Percentiles rank a stretch among this genome's conserved stretches.
Evolutionary conservation across 2,113 vertebrate genomes (phyloP).

Genomic region (Poecilia latipinna): DNA sequence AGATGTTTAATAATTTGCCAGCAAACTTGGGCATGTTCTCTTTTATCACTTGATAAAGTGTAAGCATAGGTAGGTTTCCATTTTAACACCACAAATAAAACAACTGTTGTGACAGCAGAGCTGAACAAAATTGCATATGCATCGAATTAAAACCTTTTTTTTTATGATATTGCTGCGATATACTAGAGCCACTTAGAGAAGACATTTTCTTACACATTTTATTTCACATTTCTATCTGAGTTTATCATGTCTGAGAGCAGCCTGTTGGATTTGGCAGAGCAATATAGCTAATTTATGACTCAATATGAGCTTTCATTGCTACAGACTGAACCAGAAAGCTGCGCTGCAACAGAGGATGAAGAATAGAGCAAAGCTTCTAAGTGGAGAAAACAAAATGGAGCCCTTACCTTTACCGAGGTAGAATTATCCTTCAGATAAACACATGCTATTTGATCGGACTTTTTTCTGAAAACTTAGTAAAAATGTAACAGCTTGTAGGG

Average conservation of each 20-base stretch:
- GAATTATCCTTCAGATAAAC: slow-evolving; percentile 8
- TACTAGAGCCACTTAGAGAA: background rate
- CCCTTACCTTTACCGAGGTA: background rate
- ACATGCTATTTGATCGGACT: background rate
- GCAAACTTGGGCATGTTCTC: background rate
- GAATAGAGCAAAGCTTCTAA: slow-evolving; percentile 53
- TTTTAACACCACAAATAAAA: background rate
- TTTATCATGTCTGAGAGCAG: slow-evolving; percentile 59
- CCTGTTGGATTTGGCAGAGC: slow-evolving; percentile 56
- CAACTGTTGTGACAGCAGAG: background rate
- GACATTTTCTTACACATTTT: slow-evolving; percentile 5
- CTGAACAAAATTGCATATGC: background rate
- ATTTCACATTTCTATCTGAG: slow-evolving; percentile 39
- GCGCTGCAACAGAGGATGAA: slow-evolving; percentile 44
- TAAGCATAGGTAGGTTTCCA: slow-evolving; percentile 23
- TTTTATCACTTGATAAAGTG: slow-evolving; percentile 27
- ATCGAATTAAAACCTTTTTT: background rate
- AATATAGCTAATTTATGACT: slow-evolving; percentile 74
- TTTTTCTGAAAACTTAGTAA: background rate
- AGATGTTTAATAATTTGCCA: slow-evolving; percentile 17
- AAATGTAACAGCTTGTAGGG: background rate
- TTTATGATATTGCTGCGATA: background rate
- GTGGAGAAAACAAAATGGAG: slow-evolving; percentile 13
- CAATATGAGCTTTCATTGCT: slow-evolving; percentile 76
- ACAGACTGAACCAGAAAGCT: slow-evolving; percentile 47